Evolutionary conservation across 2,888 invertebrate genomes (phyloP).

Genomic region (Leptinotarsa juncta): DNA sequence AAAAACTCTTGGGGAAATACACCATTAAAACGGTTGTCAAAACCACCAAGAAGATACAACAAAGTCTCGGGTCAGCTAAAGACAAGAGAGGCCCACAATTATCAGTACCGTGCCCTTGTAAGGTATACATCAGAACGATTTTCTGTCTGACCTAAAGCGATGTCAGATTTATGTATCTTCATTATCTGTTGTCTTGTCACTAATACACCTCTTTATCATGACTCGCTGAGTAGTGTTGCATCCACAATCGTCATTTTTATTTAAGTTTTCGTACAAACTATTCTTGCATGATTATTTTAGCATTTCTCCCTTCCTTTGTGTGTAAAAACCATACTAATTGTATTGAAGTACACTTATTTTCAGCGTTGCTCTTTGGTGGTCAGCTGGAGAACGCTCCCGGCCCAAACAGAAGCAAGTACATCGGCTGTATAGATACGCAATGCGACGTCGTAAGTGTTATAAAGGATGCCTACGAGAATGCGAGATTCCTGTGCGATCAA

Average conservation of each 20-base stretch:
- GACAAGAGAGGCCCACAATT: too few species aligned
- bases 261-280: slow-evolving; percentile 5
- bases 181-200: too few species aligned
- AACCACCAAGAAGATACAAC: too few species aligned
- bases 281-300: neutral
- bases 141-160: too few species aligned
- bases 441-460: slow-evolving; percentile 93
- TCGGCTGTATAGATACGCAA: slow-evolving; percentile 96
- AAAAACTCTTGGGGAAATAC: too few species aligned
- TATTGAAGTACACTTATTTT: slow-evolving; percentile 56
- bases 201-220: too few species aligned
- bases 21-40: too few species aligned
- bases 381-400: slow-evolving; percentile 68
- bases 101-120: too few species aligned
- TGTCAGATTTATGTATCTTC: too few species aligned
- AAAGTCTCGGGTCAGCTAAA: too few species aligned
- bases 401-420: slow-evolving; percentile 78
- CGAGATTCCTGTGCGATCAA: slow-evolving; percentile 96
- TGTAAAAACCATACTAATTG: slow-evolving; percentile 45
- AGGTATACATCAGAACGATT: too few species aligned
- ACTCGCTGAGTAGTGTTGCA: too few species aligned
- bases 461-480: slow-evolving; percentile 96
- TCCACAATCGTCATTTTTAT: neutral
- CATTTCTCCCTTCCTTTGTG: slow-evolving; percentile 14
- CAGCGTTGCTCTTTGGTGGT: slow-evolving; percentile 87